Base-by-base conservation (phyloP, 2,797 vertebrate genomes). In the Phoebastria nigripes region DNA sequence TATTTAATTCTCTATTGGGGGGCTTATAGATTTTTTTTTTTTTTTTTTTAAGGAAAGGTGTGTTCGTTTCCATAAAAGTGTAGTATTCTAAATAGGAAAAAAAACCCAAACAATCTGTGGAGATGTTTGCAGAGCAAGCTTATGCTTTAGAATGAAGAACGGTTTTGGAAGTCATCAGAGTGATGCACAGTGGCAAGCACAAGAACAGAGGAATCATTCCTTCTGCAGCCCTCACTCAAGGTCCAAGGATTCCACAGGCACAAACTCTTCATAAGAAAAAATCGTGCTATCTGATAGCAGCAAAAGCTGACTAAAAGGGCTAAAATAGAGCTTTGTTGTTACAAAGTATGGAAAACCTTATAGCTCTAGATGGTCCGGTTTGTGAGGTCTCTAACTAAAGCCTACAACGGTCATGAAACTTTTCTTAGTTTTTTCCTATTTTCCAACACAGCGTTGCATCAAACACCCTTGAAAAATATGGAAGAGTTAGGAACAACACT, bases 391-490 rank as follows among this genome's bases (percentile, higher is more conserved):
- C n/a, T 65, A 55, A 33, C 37, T 7, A 8, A 22, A 73, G 55
- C 15, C 81, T 80, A 22, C 7, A 47, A 22, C 1, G 12, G 46
- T 25, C 37, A 66, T 0, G 26, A 79, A 77, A 28, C 22, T 65
- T 67, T 52, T 51, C 54, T 65, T 66, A 55, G 6, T 11, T 71
- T 70, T 77, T 37, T 65, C 10, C 22, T 39, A 0, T 61, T 89
- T 95, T 82, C 61, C 72, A 77, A 16, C 37, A 5, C 17, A 25
- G 71, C 10, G 12, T 6, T 89, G 69, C 70, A 94, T 17, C 82
- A 55, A 91, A 92, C 82, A 96, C 65, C 72, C 90, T 89, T 82
- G 89, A 93, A 95, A 96, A 87, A 93, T 22, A 46, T 0, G 44
- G 78, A 46, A 20, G 92, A 26, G 74, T 37, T 74, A 15, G 78